A percentile compares a stretch with the other conserved stretches of the same genome.
Conservation (phyloP, 2,888 invertebrate genomes). For the Drosophila yooni region DNA sequence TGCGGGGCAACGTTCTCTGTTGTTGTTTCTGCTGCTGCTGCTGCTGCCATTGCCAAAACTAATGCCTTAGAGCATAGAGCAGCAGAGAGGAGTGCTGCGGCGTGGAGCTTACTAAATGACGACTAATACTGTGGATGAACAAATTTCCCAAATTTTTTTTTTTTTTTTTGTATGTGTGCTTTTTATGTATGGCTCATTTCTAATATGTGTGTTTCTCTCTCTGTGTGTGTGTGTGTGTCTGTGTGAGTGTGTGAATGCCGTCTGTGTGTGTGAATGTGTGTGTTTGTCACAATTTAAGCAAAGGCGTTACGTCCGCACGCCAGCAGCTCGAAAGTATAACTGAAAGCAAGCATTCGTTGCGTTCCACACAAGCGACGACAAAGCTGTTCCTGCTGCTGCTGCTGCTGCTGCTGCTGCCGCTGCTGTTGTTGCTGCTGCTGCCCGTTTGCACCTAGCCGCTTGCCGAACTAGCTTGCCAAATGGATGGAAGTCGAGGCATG, state of each 20-base stretch:
- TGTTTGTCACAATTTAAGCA: slow-evolving; percentile 18
- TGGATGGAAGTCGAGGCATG: slow-evolving; percentile 4
- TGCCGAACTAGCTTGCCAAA: slow-evolving; percentile 11
- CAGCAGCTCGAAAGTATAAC: slow-evolving; percentile 75
- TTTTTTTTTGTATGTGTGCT: not conserved
- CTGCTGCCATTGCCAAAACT: slow-evolving; percentile 34
- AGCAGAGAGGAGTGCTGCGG: not conserved
- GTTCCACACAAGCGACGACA: slow-evolving; percentile 44
- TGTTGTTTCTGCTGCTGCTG: slow-evolving; percentile 10
- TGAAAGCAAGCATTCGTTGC: slow-evolving; percentile 59
- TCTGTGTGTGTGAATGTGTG: not conserved
- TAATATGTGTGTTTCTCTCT: not conserved
- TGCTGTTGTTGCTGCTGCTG: slow-evolving; percentile 17
- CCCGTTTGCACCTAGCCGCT: slow-evolving; percentile 27
- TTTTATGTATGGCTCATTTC: not conserved
- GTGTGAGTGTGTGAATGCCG: not conserved
- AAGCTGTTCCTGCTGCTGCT: slow-evolving; percentile 46
- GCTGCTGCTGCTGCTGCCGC: slow-evolving; percentile 18
- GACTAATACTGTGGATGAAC: not conserved
- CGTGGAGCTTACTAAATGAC: not conserved
- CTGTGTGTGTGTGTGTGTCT: not conserved
- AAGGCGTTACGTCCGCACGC: slow-evolving; percentile 58
- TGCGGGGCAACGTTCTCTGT: slow-evolving; percentile 54
- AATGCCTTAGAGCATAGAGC: slow-evolving; percentile 9
- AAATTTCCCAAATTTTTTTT: not conserved